Base-by-base conservation (phyloP, 2,113 vertebrate genomes). In the Tragelaphus imberbis region DNA sequence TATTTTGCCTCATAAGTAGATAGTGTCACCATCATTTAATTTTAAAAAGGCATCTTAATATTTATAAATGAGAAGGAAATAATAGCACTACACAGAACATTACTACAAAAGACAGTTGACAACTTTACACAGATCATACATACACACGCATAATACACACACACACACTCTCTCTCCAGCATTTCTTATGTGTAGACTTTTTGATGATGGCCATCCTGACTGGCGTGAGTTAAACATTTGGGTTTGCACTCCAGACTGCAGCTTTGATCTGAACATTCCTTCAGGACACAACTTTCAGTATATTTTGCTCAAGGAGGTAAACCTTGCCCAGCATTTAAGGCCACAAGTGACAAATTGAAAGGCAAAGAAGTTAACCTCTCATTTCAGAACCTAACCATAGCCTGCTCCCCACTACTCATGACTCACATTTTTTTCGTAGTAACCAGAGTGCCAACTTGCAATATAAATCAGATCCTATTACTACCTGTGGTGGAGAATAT, bases 61-160 rank as follows among this genome's bases (percentile, higher is more conserved):
- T 82, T 88, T 95, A 80, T 28, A 68, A 75, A 25, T 33, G 44
- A 21, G 65, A 88, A 95, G 59, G 55, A 93, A 87, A 93, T 30
- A 85, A 71, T 49, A 40, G 33, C 12, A 51, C 19, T 81, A 86
- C 25, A 36, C 40, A 88, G 33, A 91, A 61, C n/a, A 71, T 71
- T 36, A 25, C 58, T 96, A 51, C 84, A 80, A 93, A 81, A 88
- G 79, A 79, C 17, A 21, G 23, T 58, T 71, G 36, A 61, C 11
- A 33, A 11, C 28, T 87, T 53, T 33, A 27, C 30, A 68, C 40
- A 71, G 30, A 12, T 82, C 44, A 25, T 17, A 44, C 5, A 27
- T 23, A 40, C 28, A 33, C 47, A 81, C 0, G 1, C 21, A 10
- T 13, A 2, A 4, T 3, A 30, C 23, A 55, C 10, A 28, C 3